phyloP scores from a whole-genome alignment of 2,888 invertebrate genomes.

The Torymus tubicola region DNA sequence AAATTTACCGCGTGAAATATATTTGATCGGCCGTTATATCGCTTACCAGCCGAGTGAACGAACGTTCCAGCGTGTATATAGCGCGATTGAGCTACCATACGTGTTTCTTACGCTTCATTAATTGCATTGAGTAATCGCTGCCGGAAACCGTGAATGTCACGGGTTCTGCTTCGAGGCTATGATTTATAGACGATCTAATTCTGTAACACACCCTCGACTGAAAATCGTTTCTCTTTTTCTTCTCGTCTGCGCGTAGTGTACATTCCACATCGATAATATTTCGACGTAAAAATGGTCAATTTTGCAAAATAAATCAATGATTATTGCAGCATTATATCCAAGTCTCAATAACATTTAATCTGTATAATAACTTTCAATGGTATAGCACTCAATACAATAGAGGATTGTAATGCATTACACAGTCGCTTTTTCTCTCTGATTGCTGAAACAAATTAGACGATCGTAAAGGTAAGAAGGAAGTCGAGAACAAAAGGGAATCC shows the following conservation, averaged over 20 bases:
- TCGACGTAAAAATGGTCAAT: no score
- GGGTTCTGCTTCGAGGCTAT: neutral
- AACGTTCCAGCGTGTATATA: neutral
- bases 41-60: no score
- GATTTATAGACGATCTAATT: slow-evolving; percentile 30
- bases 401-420: neutral
- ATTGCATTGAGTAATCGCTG: slow-evolving; percentile 9
- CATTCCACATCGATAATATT: no score
- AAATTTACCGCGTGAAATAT: slow-evolving; percentile 33
- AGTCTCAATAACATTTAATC: no score
- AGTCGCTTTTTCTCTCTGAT: slow-evolving; percentile 20
- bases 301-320: no score
- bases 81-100: slow-evolving; percentile 26
- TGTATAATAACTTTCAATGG: neutral
- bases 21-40: no score
- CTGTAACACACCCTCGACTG: neutral
- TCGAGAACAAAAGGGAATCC: slow-evolving; percentile 55
- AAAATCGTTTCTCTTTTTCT: neutral
- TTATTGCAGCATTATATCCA: no score
- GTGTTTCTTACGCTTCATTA: slow-evolving; percentile 37
- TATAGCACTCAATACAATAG: neutral
- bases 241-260: neutral
- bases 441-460: slow-evolving; percentile 28
- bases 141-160: slow-evolving; percentile 30
- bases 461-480: slow-evolving; percentile 31